These are phyloP conservation scores for Anthoptus insignis DNA, from an alignment of 2,888 invertebrate genomes.

Conservation along the genomic window DNA sequence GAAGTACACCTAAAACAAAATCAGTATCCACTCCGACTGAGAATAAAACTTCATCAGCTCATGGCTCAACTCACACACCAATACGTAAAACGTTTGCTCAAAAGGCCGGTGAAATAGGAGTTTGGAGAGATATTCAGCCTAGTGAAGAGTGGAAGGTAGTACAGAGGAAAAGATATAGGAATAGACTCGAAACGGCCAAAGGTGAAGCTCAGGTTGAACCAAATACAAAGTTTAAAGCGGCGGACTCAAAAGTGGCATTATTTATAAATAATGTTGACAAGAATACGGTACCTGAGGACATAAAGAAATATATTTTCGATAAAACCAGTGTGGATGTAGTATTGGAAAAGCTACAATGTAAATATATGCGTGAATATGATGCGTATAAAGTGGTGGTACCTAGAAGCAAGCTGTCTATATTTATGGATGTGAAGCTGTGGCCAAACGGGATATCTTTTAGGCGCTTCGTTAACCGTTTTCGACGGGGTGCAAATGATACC, in stretches of 20 bases:
- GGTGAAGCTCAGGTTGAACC: background rate
- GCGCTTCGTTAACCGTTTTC: slow-evolving; percentile 40
- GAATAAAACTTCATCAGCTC: background rate
- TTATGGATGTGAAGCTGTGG: slow-evolving; percentile 44
- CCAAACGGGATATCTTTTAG: slow-evolving; percentile 45
- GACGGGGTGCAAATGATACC: slow-evolving; percentile 12
- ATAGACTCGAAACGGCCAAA: background rate
- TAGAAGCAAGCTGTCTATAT: slow-evolving; percentile 38
- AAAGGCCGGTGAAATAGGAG: background rate
- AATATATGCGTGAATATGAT: slow-evolving; percentile 33
- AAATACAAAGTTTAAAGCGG: slow-evolving; percentile 39
- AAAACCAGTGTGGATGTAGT: slow-evolving; percentile 32
- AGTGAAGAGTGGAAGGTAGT: slow-evolving; percentile 8
- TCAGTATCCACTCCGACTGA: background rate
- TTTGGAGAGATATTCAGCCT: slow-evolving; percentile 11
- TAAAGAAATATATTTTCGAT: slow-evolving; percentile 34
- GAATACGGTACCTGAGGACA: slow-evolving; percentile 33
- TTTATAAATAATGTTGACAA: too few species aligned
- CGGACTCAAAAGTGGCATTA: slow-evolving; percentile 38
- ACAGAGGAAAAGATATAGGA: slow-evolving; percentile 6
- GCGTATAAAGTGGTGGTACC: slow-evolving; percentile 41
- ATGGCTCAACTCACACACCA: background rate
- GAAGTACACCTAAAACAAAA: background rate
- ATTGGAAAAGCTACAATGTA: slow-evolving; percentile 31
- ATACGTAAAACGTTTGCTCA: slow-evolving; percentile 2